Evolutionary conservation across 2,797 vertebrate genomes (phyloP).

Genomic region (Synaphobranchus kaupii): DNA sequence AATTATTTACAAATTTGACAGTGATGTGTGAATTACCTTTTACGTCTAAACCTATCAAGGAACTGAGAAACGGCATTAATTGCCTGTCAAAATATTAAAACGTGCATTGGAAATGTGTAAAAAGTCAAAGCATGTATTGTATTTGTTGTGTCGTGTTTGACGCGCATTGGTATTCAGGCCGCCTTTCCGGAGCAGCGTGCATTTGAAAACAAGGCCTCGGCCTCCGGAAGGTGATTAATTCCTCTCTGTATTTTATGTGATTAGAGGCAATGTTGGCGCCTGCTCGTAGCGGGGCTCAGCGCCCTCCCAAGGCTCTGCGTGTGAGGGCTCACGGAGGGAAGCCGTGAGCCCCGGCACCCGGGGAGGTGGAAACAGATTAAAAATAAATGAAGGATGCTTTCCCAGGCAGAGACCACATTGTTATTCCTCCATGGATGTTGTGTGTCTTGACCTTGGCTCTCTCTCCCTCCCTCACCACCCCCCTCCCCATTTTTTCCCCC

Average conservation of each 20-base stretch:
- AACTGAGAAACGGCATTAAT: not conserved
- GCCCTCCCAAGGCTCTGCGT: not conserved
- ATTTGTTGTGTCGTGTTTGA: not conserved
- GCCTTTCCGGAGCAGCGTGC: not conserved
- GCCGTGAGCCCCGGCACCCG: not conserved
- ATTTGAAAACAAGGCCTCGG: not conserved
- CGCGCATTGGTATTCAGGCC: not conserved
- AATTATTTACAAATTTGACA: not conserved
- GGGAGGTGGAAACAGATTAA: slow-evolving; percentile 5
- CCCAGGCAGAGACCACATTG: not conserved
- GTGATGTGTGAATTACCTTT: not conserved
- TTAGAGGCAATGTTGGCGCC: not conserved
- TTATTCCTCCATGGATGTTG: not conserved
- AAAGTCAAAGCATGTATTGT: not conserved
- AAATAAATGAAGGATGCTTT: not conserved
- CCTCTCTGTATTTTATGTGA: slow-evolving; percentile 11
- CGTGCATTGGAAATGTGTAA: not conserved
- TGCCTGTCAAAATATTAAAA: not conserved
- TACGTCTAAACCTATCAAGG: not conserved
- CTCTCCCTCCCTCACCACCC: not conserved
- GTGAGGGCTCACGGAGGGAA: not conserved
- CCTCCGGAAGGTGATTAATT: slow-evolving; percentile 10
- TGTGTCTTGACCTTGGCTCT: not conserved
- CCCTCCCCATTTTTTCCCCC: not conserved
- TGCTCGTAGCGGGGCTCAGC: not conserved